Percentiles rank a stretch among this genome's conserved stretches.
phyloP scores from a whole-genome alignment of 2,113 vertebrate species.

The Eptesicus fuscus region DNA sequence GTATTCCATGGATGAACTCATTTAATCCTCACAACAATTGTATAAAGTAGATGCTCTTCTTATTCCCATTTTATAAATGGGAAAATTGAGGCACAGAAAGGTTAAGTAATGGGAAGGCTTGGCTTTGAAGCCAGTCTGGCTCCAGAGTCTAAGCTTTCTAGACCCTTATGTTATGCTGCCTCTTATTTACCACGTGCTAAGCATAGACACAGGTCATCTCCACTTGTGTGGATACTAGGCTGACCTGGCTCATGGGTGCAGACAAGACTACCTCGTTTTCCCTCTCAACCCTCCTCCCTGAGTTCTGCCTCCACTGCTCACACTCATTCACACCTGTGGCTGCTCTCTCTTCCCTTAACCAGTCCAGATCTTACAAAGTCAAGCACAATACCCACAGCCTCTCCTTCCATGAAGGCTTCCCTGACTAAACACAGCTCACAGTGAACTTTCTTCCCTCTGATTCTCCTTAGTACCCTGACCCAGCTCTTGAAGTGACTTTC shows the following conservation, averaged over 20 bases:
- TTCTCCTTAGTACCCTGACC: background rate
- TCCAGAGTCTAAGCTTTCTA: background rate
- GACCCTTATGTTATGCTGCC: background rate
- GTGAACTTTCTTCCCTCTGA: background rate
- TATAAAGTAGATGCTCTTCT: background rate
- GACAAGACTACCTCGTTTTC: background rate
- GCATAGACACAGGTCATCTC: background rate
- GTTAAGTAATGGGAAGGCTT: background rate
- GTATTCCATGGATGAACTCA: background rate
- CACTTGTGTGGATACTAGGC: background rate
- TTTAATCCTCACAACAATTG: background rate
- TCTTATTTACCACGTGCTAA: background rate
- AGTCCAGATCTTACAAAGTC: background rate
- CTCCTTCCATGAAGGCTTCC: background rate
- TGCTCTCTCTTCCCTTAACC: background rate
- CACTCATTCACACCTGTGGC: background rate
- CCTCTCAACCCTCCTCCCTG: background rate
- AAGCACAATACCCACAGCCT: background rate
- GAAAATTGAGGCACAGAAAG: background rate
- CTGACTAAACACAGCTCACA: background rate
- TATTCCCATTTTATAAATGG: background rate
- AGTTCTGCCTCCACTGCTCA: background rate
- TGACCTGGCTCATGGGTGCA: background rate
- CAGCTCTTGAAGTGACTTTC: background rate
- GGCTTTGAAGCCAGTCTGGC: background rate